phyloP scores from a whole-genome alignment of 2,888 invertebrate genomes.

The Caenorhabditis sp. region DNA sequence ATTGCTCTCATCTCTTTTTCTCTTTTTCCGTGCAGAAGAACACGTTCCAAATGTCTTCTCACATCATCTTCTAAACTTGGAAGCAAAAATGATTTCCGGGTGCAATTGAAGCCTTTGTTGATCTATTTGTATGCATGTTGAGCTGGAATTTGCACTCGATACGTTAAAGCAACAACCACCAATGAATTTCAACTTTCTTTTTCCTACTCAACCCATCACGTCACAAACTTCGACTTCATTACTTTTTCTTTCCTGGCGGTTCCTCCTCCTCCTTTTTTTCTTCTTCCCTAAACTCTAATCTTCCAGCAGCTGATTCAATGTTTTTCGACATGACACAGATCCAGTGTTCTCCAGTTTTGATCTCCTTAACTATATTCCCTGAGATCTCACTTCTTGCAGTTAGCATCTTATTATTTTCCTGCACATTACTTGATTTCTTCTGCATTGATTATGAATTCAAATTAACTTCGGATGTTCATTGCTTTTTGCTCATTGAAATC shows the following conservation, averaged over 20 bases:
- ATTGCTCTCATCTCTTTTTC: constrained; percentile 22
- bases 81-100: neutral
- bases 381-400: neutral
- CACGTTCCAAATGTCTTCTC: constrained; percentile 18
- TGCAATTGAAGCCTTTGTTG: constrained; percentile 7
- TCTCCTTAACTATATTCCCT: neutral
- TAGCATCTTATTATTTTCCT: neutral
- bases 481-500: neutral
- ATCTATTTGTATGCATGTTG: neutral
- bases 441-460: constrained; percentile 20
- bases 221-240: constrained; percentile 15
- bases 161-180: constrained; percentile 1
- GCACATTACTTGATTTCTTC: constrained; percentile 19
- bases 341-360: neutral
- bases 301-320: constrained; percentile 12
- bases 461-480: constrained; percentile 12
- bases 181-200: constrained; percentile 16
- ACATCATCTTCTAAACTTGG: constrained; percentile 4
- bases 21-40: constrained; percentile 23
- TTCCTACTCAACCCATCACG: constrained; percentile 5
- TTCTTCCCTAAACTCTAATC: neutral
- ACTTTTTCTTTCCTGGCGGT: constrained; percentile 17
- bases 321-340: constrained; percentile 3
- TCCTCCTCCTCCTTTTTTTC: neutral
- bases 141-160: neutral